Evolutionary conservation across 2,113 vertebrate species (phyloP).

Genomic region (Rhea pennata): DNA sequence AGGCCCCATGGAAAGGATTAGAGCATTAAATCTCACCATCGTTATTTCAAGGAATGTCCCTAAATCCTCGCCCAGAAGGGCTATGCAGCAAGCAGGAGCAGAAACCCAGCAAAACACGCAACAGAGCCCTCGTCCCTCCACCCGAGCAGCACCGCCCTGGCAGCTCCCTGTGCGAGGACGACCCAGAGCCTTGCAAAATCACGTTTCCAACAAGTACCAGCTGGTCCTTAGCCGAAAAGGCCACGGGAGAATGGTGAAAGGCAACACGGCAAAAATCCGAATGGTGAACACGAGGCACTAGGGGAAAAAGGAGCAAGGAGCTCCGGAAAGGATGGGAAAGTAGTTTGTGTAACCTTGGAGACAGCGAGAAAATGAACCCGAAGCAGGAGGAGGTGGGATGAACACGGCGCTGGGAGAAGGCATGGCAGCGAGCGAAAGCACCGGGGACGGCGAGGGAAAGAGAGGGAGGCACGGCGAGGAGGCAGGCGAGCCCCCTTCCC

Average conservation of each 20-base stretch:
- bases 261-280: not conserved
- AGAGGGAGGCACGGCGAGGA: not conserved
- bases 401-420: not conserved
- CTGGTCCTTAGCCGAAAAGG: not conserved
- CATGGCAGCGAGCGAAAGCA: not conserved
- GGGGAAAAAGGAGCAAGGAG: not conserved
- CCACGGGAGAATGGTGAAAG: not conserved
- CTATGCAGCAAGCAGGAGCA: fast-evolving
- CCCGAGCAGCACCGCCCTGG: not conserved
- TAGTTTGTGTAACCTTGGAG: conserved; percentile 69
- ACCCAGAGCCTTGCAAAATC: no score
- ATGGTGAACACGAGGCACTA: not conserved
- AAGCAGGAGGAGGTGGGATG: not conserved
- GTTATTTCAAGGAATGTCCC: not conserved
- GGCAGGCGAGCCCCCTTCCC: not conserved
- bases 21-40: not conserved
- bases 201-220: not conserved
- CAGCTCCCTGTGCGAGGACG: no score
- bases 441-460: fast-evolving
- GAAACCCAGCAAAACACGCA: no score
- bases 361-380: not conserved
- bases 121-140: not conserved
- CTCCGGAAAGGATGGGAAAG: not conserved
- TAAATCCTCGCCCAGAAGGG: fast-evolving
- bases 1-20: not conserved